Conservation (phyloP, 2,888 invertebrate species). For the Synergus umbraculus region DNA sequence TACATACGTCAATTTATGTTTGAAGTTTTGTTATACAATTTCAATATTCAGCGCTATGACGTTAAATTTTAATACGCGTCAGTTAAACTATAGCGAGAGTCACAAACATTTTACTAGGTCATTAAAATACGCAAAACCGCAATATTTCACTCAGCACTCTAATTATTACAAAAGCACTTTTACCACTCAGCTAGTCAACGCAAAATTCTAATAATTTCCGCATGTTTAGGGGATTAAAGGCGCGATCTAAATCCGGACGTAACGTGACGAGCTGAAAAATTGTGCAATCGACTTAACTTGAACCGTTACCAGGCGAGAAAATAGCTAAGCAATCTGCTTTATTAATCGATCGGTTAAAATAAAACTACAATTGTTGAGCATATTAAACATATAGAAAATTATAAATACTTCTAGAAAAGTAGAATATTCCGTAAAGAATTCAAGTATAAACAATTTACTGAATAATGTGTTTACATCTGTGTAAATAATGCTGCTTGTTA, state of each 20-base stretch:
- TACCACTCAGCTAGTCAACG: not conserved
- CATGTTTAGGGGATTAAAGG: not conserved
- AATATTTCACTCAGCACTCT: not conserved
- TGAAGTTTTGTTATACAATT: not conserved
- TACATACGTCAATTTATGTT: not conserved
- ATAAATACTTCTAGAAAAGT: too few species aligned
- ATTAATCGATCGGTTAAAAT: not conserved
- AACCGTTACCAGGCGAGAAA: not conserved
- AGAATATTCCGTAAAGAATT: too few species aligned
- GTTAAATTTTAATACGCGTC: not conserved
- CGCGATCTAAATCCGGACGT: not conserved
- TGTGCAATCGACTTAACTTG: not conserved
- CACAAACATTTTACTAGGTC: not conserved
- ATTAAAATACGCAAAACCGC: not conserved
- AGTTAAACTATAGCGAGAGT: not conserved
- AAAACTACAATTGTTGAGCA: not conserved
- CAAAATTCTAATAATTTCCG: not conserved
- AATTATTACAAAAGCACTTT: not conserved
- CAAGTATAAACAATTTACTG: too few species aligned
- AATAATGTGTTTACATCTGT: not conserved
- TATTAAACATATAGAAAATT: not conserved
- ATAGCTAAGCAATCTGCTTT: conserved; percentile 5
- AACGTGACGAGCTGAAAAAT: not conserved
- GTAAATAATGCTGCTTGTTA: too few species aligned
- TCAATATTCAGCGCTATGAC: not conserved